phyloP scores from a whole-genome alignment of 53 echinoderm and acorn worm genomes.

The Astropecten irregularis region DNA sequence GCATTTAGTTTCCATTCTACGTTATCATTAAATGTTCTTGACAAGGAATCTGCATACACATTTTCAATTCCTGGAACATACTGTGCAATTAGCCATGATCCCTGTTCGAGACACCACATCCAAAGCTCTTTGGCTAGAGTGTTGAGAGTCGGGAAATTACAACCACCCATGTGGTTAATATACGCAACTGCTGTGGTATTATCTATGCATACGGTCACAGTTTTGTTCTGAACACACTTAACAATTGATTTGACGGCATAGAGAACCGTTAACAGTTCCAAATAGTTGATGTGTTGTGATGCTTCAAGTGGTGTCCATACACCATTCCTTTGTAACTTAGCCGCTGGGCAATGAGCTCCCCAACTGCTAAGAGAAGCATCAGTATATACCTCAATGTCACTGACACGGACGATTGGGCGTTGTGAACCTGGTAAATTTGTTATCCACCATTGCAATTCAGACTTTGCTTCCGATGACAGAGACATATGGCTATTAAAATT shows the following conservation, averaged over 20 bases:
- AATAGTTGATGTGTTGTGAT: too few species aligned
- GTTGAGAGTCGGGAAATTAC: neutral
- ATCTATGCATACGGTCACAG: neutral
- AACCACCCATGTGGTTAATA: neutral
- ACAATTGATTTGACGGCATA: neutral
- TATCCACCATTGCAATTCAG: neutral
- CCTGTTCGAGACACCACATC: neutral
- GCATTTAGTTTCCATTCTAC: neutral
- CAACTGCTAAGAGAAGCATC: neutral
- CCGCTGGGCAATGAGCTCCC: neutral
- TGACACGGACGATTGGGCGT: neutral
- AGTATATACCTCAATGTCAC: neutral
- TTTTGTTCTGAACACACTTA: neutral
- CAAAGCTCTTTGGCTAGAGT: neutral
- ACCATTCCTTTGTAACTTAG: neutral
- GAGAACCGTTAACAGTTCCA: neutral
- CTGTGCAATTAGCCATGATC: constrained; percentile 9
- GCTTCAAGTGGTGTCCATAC: neutral
- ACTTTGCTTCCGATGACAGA: neutral
- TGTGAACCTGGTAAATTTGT: neutral
- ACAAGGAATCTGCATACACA: neutral
- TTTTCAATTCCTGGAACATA: neutral
- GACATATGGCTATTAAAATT: neutral
- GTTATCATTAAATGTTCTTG: neutral
- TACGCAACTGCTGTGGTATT: too few species aligned